A percentile compares a stretch with the other conserved stretches of the same genome.
These are phyloP conservation scores for Trialeurodes vaporariorum DNA, from an alignment of 1,140 invertebrate species.

Conservation along the genomic window DNA sequence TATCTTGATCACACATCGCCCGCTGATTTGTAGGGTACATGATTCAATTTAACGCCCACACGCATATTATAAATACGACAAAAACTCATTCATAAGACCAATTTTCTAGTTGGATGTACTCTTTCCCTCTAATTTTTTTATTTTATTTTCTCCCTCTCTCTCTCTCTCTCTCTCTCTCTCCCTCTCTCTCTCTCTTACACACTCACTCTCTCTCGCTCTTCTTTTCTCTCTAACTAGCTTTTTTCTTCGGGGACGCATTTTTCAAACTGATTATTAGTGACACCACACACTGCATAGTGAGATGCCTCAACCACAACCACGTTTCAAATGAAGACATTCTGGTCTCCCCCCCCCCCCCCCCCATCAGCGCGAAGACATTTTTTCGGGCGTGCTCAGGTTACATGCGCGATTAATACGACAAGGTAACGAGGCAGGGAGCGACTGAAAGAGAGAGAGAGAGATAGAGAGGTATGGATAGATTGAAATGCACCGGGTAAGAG, in stretches of 20 bases:
- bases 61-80: neutral
- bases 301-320: neutral
- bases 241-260: neutral
- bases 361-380: too few relatives aligned
- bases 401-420: neutral
- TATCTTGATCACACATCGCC: too few relatives aligned
- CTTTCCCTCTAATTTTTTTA: neutral
- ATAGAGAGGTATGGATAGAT: too few relatives aligned
- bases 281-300: neutral
- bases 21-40: too few relatives aligned
- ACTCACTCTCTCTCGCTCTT: too few relatives aligned
- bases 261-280: neutral
- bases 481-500: too few relatives aligned
- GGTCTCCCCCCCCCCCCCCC: too few relatives aligned
- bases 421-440: neutral
- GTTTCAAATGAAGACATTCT: neutral
- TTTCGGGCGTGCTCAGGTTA: neutral
- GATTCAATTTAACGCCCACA: neutral
- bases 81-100: neutral
- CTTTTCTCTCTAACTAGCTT: too few relatives aligned
- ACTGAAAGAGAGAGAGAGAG: too few relatives aligned
- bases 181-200: too few relatives aligned
- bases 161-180: too few relatives aligned
- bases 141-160: too few relatives aligned
- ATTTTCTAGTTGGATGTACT: neutral